Evolutionary conservation across 2,113 vertebrate species (phyloP), one percentile per base, ranked within the genome.

Genomic region (Mormyrus iriodes): DNA sequence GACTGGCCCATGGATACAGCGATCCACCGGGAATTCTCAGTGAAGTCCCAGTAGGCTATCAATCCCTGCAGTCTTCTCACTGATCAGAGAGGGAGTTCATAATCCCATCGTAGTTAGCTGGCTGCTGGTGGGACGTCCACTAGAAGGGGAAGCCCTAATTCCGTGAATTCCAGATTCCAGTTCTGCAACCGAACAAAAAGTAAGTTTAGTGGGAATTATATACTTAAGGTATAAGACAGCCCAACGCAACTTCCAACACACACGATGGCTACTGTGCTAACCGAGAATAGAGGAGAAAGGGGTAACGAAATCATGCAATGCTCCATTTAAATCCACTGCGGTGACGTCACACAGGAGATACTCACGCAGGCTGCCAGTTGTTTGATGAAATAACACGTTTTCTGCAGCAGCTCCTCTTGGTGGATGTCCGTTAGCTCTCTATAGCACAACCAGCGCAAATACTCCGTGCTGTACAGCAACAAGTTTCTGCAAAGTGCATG

Each of bases 101-200:
- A 35, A 65, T 65, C 61, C 61, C 0, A 31, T 65, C 1, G n/a
- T 27, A 65, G 61, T 65, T 10, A 82, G 39, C 76, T 82, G 39
- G 39, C 15, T 65, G 76, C 15, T 39, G 42, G 39, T 44, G 13
- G 35, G 7, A 82, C 6, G 17, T 82, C 76, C 42, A 46, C 15
- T 46, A 82, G 4, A n/a, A 44, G 39, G 31, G 42, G 87, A 13
- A 44, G 19, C 6, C 87, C 87, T 27, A n/a, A 15, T 21, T 88
- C 61, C 0, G 87, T 73, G 31, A 69, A 76, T 2, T 49, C 46
- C 58, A 88, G 61, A 39, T 73, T 88, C 87, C 87, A 88, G 61
- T 76, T 49, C 87, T 88, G 46, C 13, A 17, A 17, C 1, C 7
- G 21, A 88, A 69, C 39, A 82, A 3, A 82, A 44, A 82, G 13